A percentile compares a stretch with the other conserved stretches of the same genome.
Evolutionary conservation across 2,797 vertebrate genomes (phyloP).

Genomic region (Thaleichthys pacificus): DNA sequence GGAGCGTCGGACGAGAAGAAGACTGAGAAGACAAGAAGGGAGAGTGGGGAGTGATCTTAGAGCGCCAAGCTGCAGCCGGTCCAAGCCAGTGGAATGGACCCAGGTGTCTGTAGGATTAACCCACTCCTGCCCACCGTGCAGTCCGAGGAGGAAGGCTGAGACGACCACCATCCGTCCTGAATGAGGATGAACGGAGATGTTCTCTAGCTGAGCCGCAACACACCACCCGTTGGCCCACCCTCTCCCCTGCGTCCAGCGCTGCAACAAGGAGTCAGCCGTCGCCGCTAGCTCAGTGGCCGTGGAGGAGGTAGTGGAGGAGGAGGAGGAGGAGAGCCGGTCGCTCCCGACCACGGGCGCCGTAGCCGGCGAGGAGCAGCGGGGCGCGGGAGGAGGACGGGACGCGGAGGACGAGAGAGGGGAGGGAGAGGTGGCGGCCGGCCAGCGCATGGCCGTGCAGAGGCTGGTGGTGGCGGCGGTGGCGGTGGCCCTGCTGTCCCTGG

Average conservation of each 20-base stretch:
- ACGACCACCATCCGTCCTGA: conserved; percentile 41
- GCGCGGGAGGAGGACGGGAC: conserved; percentile 50
- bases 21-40: conserved; percentile 15
- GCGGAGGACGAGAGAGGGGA: conserved; percentile 48
- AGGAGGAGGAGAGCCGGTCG: conserved; percentile 28
- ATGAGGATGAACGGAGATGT: conserved; percentile 97
- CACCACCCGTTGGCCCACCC: conserved; percentile 34
- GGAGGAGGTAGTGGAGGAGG: conserved; percentile 31
- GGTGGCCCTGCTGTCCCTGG: conserved; percentile 91
- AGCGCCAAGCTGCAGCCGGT: conserved; percentile 63
- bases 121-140: conserved; percentile 75
- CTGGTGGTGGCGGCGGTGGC: conserved; percentile 90
- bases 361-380: conserved; percentile 64
- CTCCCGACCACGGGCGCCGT: conserved; percentile 21
- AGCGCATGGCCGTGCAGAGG: conserved; percentile 90
- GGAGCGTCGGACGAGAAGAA: neutral
- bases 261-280: conserved; percentile 27
- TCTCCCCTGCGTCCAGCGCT: conserved; percentile 30
- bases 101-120: conserved; percentile 65
- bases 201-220: conserved; percentile 80
- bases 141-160: conserved; percentile 91
- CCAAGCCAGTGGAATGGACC: conserved; percentile 82
- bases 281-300: conserved; percentile 49
- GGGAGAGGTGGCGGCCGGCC: conserved; percentile 54
- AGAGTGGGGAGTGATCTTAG: conserved; percentile 33